Conservation (phyloP, 2,888 invertebrate genomes). For the Cryptus armator region DNA sequence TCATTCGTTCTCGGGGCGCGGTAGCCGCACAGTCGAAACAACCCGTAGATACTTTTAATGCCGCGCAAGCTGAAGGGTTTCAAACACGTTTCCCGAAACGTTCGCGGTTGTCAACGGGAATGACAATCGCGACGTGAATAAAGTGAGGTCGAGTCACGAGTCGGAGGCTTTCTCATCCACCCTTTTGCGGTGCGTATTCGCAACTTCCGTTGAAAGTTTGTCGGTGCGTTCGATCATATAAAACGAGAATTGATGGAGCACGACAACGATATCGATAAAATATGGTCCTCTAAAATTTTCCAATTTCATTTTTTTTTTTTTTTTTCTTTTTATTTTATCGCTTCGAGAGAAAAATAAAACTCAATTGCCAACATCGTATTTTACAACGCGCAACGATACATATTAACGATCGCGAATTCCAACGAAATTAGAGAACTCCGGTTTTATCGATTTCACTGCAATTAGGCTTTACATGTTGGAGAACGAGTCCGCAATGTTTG, state of each 20-base stretch:
- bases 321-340: constrained; percentile 8
- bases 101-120: constrained; percentile 10
- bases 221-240: background rate
- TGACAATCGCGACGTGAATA: background rate
- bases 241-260: constrained; percentile 27
- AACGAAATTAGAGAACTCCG: background rate
- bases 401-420: background rate
- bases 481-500: constrained; percentile 14
- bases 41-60: constrained; percentile 26
- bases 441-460: background rate
- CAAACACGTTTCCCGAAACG: constrained; percentile 5
- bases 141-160: background rate
- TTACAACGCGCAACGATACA: background rate
- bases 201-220: background rate
- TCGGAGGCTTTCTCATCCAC: background rate
- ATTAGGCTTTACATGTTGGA: background rate
- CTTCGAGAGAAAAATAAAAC: background rate
- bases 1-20: constrained; percentile 18
- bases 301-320: background rate
- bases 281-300: background rate
- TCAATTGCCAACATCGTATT: constrained; percentile 8
- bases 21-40: constrained; percentile 22
- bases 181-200: background rate
- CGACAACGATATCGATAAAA: background rate
- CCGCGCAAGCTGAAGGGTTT: constrained; percentile 7